Evolutionary conservation across 2,888 invertebrate species (phyloP).

Genomic region (Sminthurides aquaticus): DNA sequence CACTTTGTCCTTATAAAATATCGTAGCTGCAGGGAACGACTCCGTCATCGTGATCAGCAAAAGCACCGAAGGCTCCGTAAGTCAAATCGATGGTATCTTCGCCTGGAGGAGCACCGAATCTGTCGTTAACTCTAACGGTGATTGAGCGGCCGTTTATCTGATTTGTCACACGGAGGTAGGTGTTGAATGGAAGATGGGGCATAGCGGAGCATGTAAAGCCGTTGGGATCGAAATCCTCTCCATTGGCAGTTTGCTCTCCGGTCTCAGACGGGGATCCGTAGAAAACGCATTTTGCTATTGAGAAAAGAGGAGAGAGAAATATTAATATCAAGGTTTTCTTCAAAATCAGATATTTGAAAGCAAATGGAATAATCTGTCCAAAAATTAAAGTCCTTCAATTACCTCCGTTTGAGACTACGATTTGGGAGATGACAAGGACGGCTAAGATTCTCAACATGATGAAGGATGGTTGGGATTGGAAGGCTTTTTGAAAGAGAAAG

Average conservation of each 20-base stretch:
- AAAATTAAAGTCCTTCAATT: background rate
- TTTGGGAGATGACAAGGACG: background rate
- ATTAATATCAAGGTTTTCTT: background rate
- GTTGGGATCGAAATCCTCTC: constrained; percentile 14
- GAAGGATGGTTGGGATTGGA: no score
- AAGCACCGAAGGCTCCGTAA: constrained; percentile 27
- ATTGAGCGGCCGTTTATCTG: constrained; percentile 25
- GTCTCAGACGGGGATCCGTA: constrained; percentile 9
- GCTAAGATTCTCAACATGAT: background rate
- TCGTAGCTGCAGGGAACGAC: constrained; percentile 28
- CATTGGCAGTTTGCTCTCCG: constrained; percentile 19
- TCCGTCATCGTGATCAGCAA: constrained; percentile 31
- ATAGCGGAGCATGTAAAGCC: constrained; percentile 16
- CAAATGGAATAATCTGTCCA: no score
- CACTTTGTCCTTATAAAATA: background rate
- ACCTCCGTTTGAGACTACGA: background rate
- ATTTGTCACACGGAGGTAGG: constrained; percentile 29
- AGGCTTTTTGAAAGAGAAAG: no score
- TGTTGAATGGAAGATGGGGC: constrained; percentile 28
- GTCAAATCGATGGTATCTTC: constrained; percentile 34
- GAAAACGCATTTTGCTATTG: constrained; percentile 2
- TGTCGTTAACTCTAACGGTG: constrained; percentile 30
- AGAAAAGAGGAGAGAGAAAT: background rate
- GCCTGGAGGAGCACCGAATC: constrained; percentile 23
- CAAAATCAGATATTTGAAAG: no score